Evolutionary conservation across 2,888 invertebrate species (phyloP).

Genomic region (Criorhina ranunculi): DNA sequence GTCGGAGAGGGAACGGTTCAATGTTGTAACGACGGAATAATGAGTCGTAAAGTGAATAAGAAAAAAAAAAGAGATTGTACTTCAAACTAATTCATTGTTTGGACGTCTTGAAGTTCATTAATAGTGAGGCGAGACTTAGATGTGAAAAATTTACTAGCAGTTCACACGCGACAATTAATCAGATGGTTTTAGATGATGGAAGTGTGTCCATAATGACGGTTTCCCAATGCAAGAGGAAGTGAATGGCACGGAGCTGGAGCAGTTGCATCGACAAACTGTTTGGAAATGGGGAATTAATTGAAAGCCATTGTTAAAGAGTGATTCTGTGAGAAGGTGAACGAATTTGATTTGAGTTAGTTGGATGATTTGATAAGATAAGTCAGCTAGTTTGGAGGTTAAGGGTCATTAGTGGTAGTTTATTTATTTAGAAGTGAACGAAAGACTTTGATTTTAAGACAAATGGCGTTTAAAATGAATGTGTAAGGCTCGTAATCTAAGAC

Average conservation of each 20-base stretch:
- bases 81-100: not conserved
- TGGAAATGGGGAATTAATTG: not conserved
- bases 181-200: not conserved
- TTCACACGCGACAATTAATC: constrained; percentile 50
- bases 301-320: not conserved
- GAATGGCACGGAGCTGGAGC: constrained; percentile 15
- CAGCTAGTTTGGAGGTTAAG: not conserved
- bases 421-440: no score
- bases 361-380: not conserved
- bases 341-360: not conserved
- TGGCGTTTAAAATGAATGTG: no score
- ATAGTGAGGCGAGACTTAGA: not conserved
- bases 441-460: no score
- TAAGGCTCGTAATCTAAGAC: no score
- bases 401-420: not conserved
- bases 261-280: not conserved
- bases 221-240: constrained; percentile 42
- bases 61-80: constrained; percentile 12
- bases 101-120: not conserved
- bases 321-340: not conserved
- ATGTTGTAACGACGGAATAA: constrained; percentile 17
- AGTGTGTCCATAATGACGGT: constrained; percentile 12
- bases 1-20: not conserved
- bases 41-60: not conserved
- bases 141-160: constrained; percentile 3